Evolutionary conservation across 1,140 invertebrate species (phyloP).

Genomic region (Ostrea edulis): DNA sequence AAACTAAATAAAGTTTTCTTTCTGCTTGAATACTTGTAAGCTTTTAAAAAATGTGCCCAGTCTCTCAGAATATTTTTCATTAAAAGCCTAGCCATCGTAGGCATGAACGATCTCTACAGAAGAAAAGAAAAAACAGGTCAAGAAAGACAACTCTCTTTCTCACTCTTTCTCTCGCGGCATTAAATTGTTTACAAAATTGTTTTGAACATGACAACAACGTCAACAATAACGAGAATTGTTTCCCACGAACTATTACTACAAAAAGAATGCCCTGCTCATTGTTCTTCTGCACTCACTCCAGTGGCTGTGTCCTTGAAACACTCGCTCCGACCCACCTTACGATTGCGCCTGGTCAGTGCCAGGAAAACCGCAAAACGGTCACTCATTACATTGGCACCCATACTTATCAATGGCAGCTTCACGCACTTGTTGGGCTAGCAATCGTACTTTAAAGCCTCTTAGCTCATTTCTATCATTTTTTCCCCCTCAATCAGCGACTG

Average conservation of each 20-base stretch:
- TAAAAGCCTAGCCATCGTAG: too few relatives aligned
- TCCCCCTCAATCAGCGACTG: not conserved
- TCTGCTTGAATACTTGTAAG: too few relatives aligned
- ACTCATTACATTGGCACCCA: not conserved
- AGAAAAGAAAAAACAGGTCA: too few relatives aligned
- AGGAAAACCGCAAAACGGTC: slow-evolving; percentile 19
- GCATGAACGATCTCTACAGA: too few relatives aligned
- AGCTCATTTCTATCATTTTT: not conserved
- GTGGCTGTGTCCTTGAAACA: not conserved
- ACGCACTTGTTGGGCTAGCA: not conserved
- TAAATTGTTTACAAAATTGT: not conserved
- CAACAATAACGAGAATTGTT: not conserved
- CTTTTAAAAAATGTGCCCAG: too few relatives aligned
- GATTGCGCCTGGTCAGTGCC: not conserved
- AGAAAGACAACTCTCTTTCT: slow-evolving; percentile 23
- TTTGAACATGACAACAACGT: not conserved
- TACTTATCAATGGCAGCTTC: not conserved
- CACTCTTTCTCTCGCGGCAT: not conserved
- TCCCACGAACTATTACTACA: not conserved
- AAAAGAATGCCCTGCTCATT: not conserved
- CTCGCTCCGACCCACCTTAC: not conserved
- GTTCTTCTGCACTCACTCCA: not conserved
- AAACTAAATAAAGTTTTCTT: too few relatives aligned
- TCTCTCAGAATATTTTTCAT: too few relatives aligned
- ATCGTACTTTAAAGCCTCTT: not conserved